Evolutionary conservation across 2,797 vertebrate genomes (phyloP), one percentile per base, ranked within the genome.

Genomic region (Myoxocephalus aenaeus): DNA sequence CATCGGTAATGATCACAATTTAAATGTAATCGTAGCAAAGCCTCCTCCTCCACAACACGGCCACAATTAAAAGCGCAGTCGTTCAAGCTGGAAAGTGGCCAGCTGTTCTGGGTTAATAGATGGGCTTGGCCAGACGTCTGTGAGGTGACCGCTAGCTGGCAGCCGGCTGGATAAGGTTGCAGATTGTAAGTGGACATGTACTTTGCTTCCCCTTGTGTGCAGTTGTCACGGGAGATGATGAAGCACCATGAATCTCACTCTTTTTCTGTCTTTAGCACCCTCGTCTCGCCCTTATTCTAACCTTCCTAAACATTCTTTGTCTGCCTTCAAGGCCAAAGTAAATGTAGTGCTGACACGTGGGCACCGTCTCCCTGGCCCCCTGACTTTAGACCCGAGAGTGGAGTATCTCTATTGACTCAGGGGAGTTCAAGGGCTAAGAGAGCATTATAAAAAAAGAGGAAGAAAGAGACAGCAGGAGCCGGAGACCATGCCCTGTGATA

Each of bases 51-150:
- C 32, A 51, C 25, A 89, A 89, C 80, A 76, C 78, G 83, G 82
- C 40, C 68, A 59, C 89, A 90, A 90, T 92, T 91, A 54, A 92
- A 91, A 86, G 70, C 11, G 42, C 67, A 70, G 83, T 75, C 34
- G 71, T 82, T 58, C 8, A 70, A 44, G 68, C 87, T 94, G 92
- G 92, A 94, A 51, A 73, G 50, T 70, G 81, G 91, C 94, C 93
- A 95, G 91, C 84, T 90, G 82, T 88, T 92, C 65, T 85, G 77
- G 89, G 84, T 89, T 93, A 92, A 89, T 92, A 92, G 87, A 93
- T 89, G 91, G 87, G 81, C 86, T 92, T 91, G 92, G 92, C 93
- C 90, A 95, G 94, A 94, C 91, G 80, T 92, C 88, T 93, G 88
- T 4, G 89, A 90, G 92, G 88, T 94, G 94, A 94, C 93, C 91